Conservation (phyloP, 2,113 vertebrate genomes). For the rat (Rattus norvegicus) region GRCr8 NC_086023.1:105461001-105461500, state of each 20-base stretch:
- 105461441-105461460: slow-evolving; percentile 35
- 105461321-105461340: not conserved
- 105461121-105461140: not conserved
- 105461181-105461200: not conserved
- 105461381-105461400: not conserved
- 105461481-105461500: not conserved
- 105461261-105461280: not conserved
- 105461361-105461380: not conserved
- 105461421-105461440: not conserved
- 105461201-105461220: not conserved
- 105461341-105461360: slow-evolving; percentile 1
- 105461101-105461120: not conserved
- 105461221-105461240: not conserved
- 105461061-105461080: not conserved
- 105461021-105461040: not conserved
- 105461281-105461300: not conserved
- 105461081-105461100: not conserved
- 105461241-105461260: slow-evolving; percentile 24
- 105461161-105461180: not conserved
- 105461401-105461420: not conserved
- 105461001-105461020: not conserved
- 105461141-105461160: not conserved
- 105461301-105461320: not conserved
- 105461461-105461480: slow-evolving; percentile 25
- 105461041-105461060: too few relatives aligned